Evolutionary conservation across 1,140 invertebrate species (phyloP).

Genomic region (Lepidurus couesii): DNA sequence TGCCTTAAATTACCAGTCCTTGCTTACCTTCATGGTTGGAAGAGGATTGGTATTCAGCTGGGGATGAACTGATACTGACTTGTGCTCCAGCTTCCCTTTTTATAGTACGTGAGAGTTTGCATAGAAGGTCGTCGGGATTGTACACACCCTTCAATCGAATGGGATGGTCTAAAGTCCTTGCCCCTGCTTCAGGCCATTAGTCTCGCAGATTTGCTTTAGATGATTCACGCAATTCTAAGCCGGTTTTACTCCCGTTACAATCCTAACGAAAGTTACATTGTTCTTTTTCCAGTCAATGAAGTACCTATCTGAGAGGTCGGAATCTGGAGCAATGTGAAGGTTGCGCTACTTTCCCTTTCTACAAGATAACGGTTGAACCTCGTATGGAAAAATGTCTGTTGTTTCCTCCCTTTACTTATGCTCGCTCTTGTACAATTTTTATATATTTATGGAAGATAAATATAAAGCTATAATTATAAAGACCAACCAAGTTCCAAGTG

Average conservation of each 20-base stretch:
- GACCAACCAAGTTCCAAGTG: too few species aligned
- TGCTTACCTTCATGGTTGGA: background rate
- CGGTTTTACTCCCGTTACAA: background rate
- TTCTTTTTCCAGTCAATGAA: too few species aligned
- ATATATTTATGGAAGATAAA: too few species aligned
- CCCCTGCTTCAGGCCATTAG: background rate
- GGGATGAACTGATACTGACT: background rate
- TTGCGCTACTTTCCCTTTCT: slow-evolving; percentile 13
- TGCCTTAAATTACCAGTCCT: background rate
- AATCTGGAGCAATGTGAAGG: slow-evolving; percentile 11
- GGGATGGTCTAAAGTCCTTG: background rate
- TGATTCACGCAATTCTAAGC: background rate
- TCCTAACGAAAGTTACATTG: too few species aligned
- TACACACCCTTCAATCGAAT: background rate
- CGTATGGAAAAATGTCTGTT: background rate
- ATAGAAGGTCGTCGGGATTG: background rate
- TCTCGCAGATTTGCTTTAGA: background rate
- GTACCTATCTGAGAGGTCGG: background rate
- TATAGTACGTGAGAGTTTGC: background rate
- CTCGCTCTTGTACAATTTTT: background rate
- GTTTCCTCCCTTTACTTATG: background rate
- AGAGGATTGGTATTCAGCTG: background rate
- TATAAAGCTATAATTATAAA: too few species aligned
- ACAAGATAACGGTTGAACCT: background rate
- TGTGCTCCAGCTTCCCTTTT: background rate